Conservation (phyloP, 2,113 vertebrate species). For the Catharus fuscescens region DNA sequence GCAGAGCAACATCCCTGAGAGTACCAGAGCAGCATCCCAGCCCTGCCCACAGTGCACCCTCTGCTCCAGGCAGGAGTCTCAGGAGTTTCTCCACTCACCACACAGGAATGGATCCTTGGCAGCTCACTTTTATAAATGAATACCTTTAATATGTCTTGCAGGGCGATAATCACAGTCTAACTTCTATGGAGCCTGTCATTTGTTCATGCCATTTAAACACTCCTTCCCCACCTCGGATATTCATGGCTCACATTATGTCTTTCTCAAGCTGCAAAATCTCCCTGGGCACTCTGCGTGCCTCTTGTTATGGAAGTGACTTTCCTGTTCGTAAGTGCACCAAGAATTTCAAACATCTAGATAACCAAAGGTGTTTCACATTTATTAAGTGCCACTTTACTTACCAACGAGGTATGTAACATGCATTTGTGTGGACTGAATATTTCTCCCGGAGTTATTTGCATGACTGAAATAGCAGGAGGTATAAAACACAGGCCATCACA, state of each 20-base stretch:
- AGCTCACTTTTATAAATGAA: constrained; percentile 29
- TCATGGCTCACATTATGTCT: background rate
- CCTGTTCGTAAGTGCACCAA: constrained; percentile 9
- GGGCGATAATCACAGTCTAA: constrained; percentile 9
- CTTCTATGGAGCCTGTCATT: background rate
- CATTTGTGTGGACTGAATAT: background rate
- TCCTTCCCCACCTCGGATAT: background rate
- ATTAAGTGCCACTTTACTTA: constrained; percentile 24
- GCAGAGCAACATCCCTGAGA: background rate
- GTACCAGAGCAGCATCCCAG: background rate
- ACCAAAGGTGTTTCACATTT: constrained; percentile 30
- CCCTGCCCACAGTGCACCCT: background rate
- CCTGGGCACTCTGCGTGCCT: background rate
- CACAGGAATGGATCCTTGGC: background rate
- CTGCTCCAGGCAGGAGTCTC: background rate
- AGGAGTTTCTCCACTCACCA: background rate
- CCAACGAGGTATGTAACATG: background rate
- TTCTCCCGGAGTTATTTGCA: background rate
- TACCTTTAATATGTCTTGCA: background rate
- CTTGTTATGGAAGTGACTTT: background rate
- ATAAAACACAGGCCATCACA: background rate
- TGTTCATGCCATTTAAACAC: background rate
- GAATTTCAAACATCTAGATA: constrained; percentile 33
- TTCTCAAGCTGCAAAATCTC: background rate
- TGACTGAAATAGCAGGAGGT: background rate